Evolutionary conservation across 2,113 vertebrate species (phyloP).

Genomic region (Hydropotes inermis): DNA sequence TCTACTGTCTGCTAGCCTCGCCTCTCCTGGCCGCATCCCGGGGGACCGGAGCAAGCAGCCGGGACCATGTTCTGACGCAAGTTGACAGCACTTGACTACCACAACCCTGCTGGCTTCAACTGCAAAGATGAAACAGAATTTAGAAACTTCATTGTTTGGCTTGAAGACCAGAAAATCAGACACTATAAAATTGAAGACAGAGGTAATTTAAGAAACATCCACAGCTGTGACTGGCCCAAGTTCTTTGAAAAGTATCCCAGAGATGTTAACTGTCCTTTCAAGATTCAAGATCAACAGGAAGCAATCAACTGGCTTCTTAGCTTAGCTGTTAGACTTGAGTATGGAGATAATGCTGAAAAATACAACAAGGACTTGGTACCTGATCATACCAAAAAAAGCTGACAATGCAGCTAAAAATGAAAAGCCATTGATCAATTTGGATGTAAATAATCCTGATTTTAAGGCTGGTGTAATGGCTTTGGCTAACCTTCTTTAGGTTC

Average conservation of each 20-base stretch:
- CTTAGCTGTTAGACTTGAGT: constrained; percentile 95
- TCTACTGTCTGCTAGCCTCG: not conserved
- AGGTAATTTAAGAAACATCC: constrained; percentile 95
- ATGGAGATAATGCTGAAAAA: constrained; percentile 89
- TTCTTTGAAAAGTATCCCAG: constrained; percentile 95
- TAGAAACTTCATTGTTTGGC: constrained; percentile 97
- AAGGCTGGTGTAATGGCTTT: too few species aligned
- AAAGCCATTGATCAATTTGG: too few species aligned
- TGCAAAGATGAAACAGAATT: constrained; percentile 94
- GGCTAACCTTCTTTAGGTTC: too few species aligned
- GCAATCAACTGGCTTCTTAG: constrained; percentile 95
- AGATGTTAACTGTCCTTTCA: constrained; percentile 95
- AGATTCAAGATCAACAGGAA: constrained; percentile 88
- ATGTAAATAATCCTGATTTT: too few species aligned
- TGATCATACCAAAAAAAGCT: too few species aligned
- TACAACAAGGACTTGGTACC: too few species aligned
- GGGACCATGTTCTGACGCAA: too few species aligned
- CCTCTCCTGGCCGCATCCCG: too few species aligned
- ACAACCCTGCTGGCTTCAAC: too few species aligned
- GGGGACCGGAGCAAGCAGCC: too few species aligned
- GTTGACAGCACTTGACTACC: too few species aligned
- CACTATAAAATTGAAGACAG: constrained; percentile 98
- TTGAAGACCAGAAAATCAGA: constrained; percentile 98
- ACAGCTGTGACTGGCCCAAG: constrained; percentile 93
- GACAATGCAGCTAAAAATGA: too few species aligned